A percentile compares a stretch with the other conserved stretches of the same genome.
These are phyloP conservation scores for Vidua macroura DNA, from an alignment of 2,113 vertebrate species.

Conservation along the genomic window DNA sequence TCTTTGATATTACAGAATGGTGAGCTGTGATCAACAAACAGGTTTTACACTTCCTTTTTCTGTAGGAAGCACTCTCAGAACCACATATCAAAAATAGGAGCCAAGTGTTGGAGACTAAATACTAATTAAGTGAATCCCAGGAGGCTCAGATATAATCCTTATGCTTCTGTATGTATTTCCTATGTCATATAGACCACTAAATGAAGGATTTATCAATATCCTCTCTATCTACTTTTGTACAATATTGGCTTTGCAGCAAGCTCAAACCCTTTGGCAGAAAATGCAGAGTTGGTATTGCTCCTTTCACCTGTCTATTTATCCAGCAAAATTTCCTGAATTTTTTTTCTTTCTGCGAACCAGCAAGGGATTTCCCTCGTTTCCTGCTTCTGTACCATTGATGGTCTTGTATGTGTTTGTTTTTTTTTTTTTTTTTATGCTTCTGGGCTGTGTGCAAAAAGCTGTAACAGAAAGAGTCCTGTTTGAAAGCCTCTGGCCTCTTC, in stretches of 20 bases:
- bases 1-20: not conserved
- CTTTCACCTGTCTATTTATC: not conserved
- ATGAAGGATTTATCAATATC: not conserved
- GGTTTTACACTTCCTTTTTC: not conserved
- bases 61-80: not conserved
- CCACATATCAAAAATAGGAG: not conserved
- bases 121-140: not conserved
- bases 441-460: not conserved
- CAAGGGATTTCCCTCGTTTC: not conserved
- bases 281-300: not conserved
- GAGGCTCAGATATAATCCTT: not conserved
- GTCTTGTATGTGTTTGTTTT: not conserved
- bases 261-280: not conserved
- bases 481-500: not conserved
- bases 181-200: not conserved
- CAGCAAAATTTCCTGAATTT: not conserved
- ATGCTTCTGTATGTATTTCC: not conserved
- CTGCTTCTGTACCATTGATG: not conserved
- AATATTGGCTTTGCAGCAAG: not conserved
- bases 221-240: not conserved
- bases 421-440: not conserved
- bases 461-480: not conserved
- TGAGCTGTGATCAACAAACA: not conserved
- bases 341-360: not conserved
- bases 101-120: not conserved